These are phyloP conservation scores for Conus betulinus DNA, from an alignment of 1,140 invertebrate species.

Conservation along the genomic window DNA sequence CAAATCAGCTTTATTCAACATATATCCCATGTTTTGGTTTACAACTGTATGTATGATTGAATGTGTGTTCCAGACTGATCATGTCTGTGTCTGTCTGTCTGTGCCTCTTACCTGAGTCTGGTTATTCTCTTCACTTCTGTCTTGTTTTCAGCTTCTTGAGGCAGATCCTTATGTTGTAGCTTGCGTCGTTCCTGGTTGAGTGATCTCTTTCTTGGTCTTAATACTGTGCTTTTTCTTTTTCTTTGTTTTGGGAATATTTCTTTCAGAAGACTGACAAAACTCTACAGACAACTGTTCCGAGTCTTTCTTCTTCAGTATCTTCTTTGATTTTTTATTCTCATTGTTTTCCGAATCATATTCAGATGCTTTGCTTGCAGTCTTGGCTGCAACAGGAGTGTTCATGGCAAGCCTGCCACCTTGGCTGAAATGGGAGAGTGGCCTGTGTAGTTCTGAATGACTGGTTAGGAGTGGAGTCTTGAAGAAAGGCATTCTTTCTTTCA, in stretches of 20 bases:
- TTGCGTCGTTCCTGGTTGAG: too few relatives aligned
- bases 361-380: not conserved
- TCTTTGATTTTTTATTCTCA: not conserved
- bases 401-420: conserved; percentile 22
- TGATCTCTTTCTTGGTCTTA: not conserved
- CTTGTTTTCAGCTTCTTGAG: not conserved
- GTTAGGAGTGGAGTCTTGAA: conserved; percentile 4
- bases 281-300: not conserved
- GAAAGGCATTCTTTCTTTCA: not conserved
- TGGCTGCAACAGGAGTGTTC: conserved; percentile 8
- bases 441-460: not conserved
- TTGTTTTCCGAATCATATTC: not conserved
- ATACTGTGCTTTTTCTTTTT: not conserved
- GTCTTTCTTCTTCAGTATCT: not conserved
- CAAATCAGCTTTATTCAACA: too few relatives aligned
- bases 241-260: not conserved
- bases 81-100: too few relatives aligned
- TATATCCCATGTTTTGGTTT: too few relatives aligned
- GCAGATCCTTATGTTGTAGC: not conserved
- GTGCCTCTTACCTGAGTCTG: not conserved
- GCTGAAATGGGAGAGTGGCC: conserved; percentile 11
- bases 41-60: too few relatives aligned
- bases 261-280: not conserved
- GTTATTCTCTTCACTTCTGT: not conserved
- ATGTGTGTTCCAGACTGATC: too few relatives aligned